These are phyloP conservation scores for Bradysia coprophila DNA, from an alignment of 1,140 invertebrate species.

Conservation along the genomic window DNA sequence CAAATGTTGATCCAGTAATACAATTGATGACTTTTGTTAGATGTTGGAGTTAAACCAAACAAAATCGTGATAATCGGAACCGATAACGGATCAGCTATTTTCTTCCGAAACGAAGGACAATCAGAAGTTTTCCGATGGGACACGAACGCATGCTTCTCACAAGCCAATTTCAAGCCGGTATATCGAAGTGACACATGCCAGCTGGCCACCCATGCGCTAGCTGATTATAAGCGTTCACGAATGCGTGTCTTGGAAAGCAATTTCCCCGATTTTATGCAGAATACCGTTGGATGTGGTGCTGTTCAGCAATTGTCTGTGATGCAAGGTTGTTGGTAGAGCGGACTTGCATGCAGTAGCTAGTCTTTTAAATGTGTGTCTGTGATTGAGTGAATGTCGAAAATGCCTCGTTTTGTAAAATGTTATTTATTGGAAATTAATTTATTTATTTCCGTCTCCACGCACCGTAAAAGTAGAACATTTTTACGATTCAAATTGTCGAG, in stretches of 20 bases:
- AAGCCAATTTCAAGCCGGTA: constrained; percentile 27
- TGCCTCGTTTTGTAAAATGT: too few species aligned
- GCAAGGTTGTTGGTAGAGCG: constrained; percentile 19
- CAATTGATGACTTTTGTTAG: constrained; percentile 9
- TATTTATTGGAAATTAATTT: too few species aligned
- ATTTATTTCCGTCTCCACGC: too few species aligned
- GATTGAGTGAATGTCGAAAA: too few species aligned
- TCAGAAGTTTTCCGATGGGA: constrained; percentile 41
- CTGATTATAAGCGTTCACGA: constrained; percentile 30
- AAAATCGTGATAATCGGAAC: constrained; percentile 37
- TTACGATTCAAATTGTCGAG: too few species aligned
- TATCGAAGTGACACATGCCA: constrained; percentile 29
- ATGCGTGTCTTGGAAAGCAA: constrained; percentile 40
- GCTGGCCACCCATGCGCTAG: constrained; percentile 32
- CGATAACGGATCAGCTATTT: constrained; percentile 34
- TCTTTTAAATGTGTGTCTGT: too few species aligned
- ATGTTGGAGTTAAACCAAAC: constrained; percentile 30
- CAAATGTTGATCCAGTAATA: too few species aligned
- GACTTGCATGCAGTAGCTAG: too few species aligned
- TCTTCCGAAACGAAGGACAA: constrained; percentile 35
- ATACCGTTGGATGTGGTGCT: constrained; percentile 35
- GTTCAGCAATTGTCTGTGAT: constrained; percentile 30
- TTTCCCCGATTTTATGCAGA: constrained; percentile 38
- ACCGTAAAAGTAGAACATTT: too few species aligned
- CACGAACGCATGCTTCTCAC: constrained; percentile 31